Evolutionary conservation across 2,888 invertebrate species (phyloP).

Genomic region (Cataglyphis livida): DNA sequence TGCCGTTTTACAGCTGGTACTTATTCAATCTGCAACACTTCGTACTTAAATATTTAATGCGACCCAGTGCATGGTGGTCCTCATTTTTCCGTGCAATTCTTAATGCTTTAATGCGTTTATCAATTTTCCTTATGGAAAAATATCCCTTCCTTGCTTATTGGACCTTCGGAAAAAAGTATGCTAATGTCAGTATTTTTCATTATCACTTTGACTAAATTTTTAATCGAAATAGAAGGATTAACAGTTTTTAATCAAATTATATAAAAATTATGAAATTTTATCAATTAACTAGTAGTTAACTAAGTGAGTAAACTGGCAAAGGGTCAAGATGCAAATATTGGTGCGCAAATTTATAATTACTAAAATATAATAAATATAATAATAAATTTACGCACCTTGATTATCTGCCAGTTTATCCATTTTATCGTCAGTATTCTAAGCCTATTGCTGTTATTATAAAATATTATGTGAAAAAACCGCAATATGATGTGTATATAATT

Average conservation of each 20-base stretch:
- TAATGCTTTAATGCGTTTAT: conserved; percentile 88
- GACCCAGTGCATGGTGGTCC: conserved; percentile 80
- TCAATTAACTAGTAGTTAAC: too few species aligned
- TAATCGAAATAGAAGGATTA: background rate
- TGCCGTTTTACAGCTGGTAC: conserved; percentile 81
- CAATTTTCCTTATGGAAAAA: conserved; percentile 88
- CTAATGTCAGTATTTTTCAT: conserved; percentile 87
- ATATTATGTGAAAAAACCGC: background rate
- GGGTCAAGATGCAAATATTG: too few species aligned
- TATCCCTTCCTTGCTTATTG: conserved; percentile 91
- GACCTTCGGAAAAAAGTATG: conserved; percentile 88
- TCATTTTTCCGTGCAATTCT: conserved; percentile 88
- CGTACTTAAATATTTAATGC: conserved; percentile 83
- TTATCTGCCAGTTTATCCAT: too few species aligned
- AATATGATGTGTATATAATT: background rate
- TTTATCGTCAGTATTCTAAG: too few species aligned
- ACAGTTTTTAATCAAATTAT: background rate
- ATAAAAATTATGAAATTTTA: background rate
- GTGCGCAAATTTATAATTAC: too few species aligned
- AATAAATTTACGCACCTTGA: too few species aligned
- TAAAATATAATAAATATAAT: too few species aligned
- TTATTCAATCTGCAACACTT: conserved; percentile 82
- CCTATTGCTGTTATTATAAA: background rate
- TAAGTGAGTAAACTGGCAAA: too few species aligned
- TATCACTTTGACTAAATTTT: conserved; percentile 43